These are phyloP conservation scores for Epicampocera succincta DNA, from an alignment of 2,888 invertebrate genomes.

Conservation along the genomic window DNA sequence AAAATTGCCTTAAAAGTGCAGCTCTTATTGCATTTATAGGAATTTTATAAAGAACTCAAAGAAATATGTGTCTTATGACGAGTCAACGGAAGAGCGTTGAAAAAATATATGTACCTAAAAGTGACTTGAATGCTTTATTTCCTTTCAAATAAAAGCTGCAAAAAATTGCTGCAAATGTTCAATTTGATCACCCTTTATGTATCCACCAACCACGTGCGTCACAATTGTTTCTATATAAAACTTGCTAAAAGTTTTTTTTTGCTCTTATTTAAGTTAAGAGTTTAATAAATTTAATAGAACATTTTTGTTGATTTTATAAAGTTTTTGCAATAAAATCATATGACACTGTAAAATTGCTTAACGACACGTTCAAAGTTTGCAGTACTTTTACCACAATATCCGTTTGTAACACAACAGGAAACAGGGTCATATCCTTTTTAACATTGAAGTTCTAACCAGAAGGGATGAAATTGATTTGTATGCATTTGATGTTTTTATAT, in stretches of 20 bases:
- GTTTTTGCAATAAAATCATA: constrained; percentile 25
- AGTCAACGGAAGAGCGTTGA: too few relatives aligned
- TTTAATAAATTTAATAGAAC: constrained; percentile 1
- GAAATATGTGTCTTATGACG: too few relatives aligned
- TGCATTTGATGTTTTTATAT: constrained; percentile 27
- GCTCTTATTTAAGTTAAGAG: not conserved
- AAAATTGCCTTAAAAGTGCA: too few relatives aligned
- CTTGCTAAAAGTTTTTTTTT: too few relatives aligned
- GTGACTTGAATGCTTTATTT: too few relatives aligned
- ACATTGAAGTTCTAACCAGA: constrained; percentile 14
- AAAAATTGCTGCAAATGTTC: not conserved
- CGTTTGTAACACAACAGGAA: constrained; percentile 49
- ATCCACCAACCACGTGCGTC: not conserved
- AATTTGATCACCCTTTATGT: not conserved
- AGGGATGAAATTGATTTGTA: constrained; percentile 29
- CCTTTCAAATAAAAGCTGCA: too few relatives aligned
- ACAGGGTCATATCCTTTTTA: constrained; percentile 51
- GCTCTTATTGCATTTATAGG: too few relatives aligned
- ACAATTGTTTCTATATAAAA: not conserved
- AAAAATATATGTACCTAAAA: too few relatives aligned
- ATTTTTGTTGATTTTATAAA: constrained; percentile 20
- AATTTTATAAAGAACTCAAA: too few relatives aligned
- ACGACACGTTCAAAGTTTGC: constrained; percentile 2
- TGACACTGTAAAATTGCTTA: constrained; percentile 12
- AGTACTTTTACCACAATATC: constrained; percentile 48